Conservation (phyloP, 2,888 invertebrate genomes). For the Archips crataeganus region DNA sequence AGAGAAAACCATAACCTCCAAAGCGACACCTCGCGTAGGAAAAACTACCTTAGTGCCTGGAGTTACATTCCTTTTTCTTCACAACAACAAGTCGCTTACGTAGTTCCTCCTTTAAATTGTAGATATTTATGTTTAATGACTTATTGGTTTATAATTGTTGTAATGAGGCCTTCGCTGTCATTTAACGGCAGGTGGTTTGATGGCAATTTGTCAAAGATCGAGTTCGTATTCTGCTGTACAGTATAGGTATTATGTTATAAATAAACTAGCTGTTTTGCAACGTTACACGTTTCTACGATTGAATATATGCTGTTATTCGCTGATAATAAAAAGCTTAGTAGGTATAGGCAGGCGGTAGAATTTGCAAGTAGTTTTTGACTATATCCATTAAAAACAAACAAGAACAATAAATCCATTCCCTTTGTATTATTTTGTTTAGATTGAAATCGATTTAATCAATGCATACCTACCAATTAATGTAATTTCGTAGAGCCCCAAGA, state of each 20-base stretch:
- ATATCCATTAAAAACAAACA: too few species aligned
- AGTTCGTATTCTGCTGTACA: not conserved
- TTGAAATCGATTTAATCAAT: too few species aligned
- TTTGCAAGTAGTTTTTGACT: too few species aligned
- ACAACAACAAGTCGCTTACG: not conserved
- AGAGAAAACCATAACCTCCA: not conserved
- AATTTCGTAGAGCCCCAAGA: too few species aligned
- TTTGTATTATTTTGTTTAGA: too few species aligned
- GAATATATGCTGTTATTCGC: too few species aligned
- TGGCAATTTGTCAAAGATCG: slow-evolving; percentile 29
- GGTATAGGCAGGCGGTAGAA: too few species aligned
- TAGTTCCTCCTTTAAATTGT: not conserved
- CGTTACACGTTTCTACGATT: too few species aligned
- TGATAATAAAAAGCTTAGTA: too few species aligned
- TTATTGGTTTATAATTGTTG: slow-evolving; percentile 39
- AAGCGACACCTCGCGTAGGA: not conserved
- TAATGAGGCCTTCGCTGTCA: slow-evolving; percentile 22
- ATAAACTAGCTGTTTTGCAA: too few species aligned
- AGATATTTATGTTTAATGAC: slow-evolving; percentile 22
- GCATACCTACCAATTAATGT: too few species aligned
- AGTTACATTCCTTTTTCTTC: not conserved
- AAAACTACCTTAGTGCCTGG: not conserved
- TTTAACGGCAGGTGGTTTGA: slow-evolving; percentile 28
- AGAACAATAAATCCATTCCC: too few species aligned
- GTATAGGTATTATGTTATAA: not conserved